Base-by-base conservation (phyloP, 2,113 vertebrate species). In the Heloderma charlesbogerti region DNA sequence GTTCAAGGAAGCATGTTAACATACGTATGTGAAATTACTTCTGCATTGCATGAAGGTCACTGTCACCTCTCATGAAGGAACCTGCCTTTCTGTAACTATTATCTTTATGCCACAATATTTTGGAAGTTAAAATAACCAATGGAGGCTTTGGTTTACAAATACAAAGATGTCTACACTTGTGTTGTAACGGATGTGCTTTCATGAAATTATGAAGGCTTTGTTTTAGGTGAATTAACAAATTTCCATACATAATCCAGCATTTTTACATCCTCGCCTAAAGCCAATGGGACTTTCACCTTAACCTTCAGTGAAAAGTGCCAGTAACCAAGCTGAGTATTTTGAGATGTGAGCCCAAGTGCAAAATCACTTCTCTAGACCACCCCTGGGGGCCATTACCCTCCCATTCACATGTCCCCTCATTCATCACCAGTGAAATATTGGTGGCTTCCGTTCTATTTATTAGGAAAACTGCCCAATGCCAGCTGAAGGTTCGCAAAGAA, bases 401-500 rank as follows among this genome's bases (percentile, higher is more conserved):
- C 34, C 71, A 13, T 37, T 48, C 34, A 4, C 25, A 25, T 54
- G 69, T 40, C 5, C 71, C 22, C 6, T 67, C 92, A 84, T 1
- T 2, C 45, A 77, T 45, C 45, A 45, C 81, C 40, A 16, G 29
- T 86, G 91, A 94, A 81, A 81, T 0, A 9, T 60, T 92, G 92
- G 85, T 86, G 84, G 45, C 80, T 78, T 90, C 78, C 88, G 74
- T 67, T 91, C 74, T 87, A 43, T 84, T 93, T 92, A 87, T 94
- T 91, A 93, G 43, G 90, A 74, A 87, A 3, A 0, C 22, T 60
- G 57, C 31, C 48, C 37, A 81, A 91, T 90, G 91, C 4, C 92
- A 89, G 1, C 0, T 66, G 91, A 95, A 95, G 94, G 93, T 92
- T 93, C 94, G 84, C 79, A 94, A 84, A 94, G 63, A 51, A 92